These are phyloP conservation scores for Eupithecia abbreviata DNA, from an alignment of 2,888 invertebrate genomes.

Conservation along the genomic window DNA sequence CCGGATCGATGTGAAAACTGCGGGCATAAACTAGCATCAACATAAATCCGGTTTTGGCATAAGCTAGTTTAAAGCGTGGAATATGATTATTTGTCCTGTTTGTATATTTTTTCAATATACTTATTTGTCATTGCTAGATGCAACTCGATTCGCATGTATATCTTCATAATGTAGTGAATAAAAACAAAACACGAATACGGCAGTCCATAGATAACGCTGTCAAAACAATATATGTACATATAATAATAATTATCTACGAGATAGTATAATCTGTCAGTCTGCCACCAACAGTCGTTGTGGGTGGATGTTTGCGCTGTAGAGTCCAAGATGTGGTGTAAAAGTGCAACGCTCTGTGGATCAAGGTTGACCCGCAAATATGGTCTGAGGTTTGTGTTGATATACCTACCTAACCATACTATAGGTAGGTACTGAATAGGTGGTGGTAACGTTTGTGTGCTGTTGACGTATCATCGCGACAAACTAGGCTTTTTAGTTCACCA, in stretches of 20 bases:
- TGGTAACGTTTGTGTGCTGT: not conserved
- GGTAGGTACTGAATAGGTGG: not conserved
- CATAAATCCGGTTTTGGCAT: too few species aligned
- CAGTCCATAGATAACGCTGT: conserved; percentile 16
- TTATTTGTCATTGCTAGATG: too few species aligned
- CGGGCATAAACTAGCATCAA: too few species aligned
- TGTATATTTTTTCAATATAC: too few species aligned
- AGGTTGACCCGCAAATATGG: conserved; percentile 15
- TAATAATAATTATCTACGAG: conserved; percentile 8
- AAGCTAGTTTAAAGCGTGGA: too few species aligned
- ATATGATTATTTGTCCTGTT: too few species aligned
- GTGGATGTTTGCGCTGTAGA: conserved; percentile 5
- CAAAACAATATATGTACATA: not conserved
- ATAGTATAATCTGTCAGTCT: conserved; percentile 16
- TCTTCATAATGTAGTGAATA: not conserved
- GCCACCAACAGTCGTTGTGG: not conserved
- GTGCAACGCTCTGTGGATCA: conserved; percentile 29
- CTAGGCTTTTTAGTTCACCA: not conserved
- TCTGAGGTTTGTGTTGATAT: conserved; percentile 20
- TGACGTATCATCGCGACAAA: not conserved
- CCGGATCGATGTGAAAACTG: too few species aligned
- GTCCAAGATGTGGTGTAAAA: conserved; percentile 38
- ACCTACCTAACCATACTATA: not conserved
- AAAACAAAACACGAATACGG: not conserved
- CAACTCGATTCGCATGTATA: not conserved